Evolutionary conservation across 2,888 invertebrate genomes (phyloP).

Genomic region (Scotopteryx bipunctaria): DNA sequence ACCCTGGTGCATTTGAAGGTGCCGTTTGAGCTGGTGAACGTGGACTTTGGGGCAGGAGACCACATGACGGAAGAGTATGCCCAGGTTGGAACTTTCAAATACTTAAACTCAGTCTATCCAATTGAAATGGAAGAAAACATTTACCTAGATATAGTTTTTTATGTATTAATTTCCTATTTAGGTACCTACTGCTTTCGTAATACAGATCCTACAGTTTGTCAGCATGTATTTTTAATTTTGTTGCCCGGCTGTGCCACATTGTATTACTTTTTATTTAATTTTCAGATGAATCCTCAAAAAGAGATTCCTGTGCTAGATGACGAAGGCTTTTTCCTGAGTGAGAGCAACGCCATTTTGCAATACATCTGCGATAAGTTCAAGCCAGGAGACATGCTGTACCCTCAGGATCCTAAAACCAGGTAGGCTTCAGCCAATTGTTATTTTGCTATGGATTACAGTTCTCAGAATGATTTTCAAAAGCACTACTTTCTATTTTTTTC

Average conservation of each 20-base stretch:
- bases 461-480: too few relatives aligned
- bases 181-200: too few relatives aligned
- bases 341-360: slow-evolving; percentile 87
- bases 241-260: too few relatives aligned
- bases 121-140: too few relatives aligned
- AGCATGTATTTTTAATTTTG: too few relatives aligned
- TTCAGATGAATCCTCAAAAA: slow-evolving; percentile 90
- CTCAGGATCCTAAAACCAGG: slow-evolving; percentile 85
- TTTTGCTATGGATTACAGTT: too few relatives aligned
- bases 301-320: slow-evolving; percentile 92
- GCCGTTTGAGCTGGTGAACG: slow-evolving; percentile 85
- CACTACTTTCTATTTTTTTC: slow-evolving; percentile 34
- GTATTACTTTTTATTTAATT: slow-evolving; percentile 28
- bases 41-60: slow-evolving; percentile 88
- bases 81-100: slow-evolving; percentile 77
- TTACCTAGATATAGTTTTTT: too few relatives aligned
- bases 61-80: slow-evolving; percentile 89
- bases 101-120: too few relatives aligned
- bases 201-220: too few relatives aligned
- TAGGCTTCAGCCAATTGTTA: too few relatives aligned
- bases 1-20: slow-evolving; percentile 85
- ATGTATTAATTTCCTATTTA: too few relatives aligned
- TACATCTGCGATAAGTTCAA: slow-evolving; percentile 91
- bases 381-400: slow-evolving; percentile 86
- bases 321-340: slow-evolving; percentile 89